Evolutionary conservation across 2,113 vertebrate genomes (phyloP).

Genomic region (Ageneiosus marmoratus): DNA sequence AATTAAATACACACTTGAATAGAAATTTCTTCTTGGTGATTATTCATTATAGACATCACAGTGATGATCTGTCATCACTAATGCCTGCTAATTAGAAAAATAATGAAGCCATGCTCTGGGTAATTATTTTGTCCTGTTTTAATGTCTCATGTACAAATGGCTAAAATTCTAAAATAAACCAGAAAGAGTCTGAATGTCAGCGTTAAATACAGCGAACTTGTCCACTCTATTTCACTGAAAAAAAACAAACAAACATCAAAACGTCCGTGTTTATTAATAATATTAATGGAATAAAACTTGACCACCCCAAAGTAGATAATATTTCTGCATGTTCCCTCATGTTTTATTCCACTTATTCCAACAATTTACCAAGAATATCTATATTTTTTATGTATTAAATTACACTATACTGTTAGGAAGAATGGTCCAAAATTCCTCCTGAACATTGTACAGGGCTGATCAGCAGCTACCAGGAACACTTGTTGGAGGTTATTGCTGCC

Average conservation of each 20-base stretch:
- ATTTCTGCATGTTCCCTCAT: not conserved
- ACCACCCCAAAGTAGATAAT: not conserved
- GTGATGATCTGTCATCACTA: conserved; percentile 64
- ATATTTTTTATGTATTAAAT: not conserved
- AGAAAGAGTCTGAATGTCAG: not conserved
- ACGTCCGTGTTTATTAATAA: too few relatives aligned
- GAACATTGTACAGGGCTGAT: too few relatives aligned
- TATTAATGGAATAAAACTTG: not conserved
- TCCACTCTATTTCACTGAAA: not conserved
- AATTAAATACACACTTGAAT: conserved; percentile 68
- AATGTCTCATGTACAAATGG: conserved; percentile 17
- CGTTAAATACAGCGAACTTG: not conserved
- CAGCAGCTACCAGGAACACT: too few relatives aligned
- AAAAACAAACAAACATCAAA: too few relatives aligned
- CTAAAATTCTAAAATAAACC: conserved; percentile 32
- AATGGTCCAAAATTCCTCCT: too few relatives aligned
- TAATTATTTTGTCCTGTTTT: conserved; percentile 53
- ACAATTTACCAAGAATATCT: not conserved
- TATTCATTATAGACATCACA: conserved; percentile 60
- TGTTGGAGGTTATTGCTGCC: too few relatives aligned
- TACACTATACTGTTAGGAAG: too few relatives aligned
- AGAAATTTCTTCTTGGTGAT: conserved; percentile 60
- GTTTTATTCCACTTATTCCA: not conserved
- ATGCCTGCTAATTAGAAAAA: conserved; percentile 61
- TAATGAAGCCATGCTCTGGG: conserved; percentile 49